Percentiles rank a stretch among this genome's conserved stretches.
Evolutionary conservation across 2,113 vertebrate species (phyloP).

Genomic region (human): GRCh38 chr3:60137001-60137500

Average conservation of each 20-base stretch:
- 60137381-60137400: neutral
- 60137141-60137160: slow-evolving; percentile 83
- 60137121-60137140: slow-evolving; percentile 82
- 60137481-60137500: neutral
- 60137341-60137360: neutral
- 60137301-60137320: slow-evolving; percentile 26
- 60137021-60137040: slow-evolving; percentile 63
- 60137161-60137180: slow-evolving; percentile 79
- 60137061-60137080: slow-evolving; percentile 81
- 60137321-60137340: neutral
- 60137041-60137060: slow-evolving; percentile 76
- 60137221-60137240: slow-evolving; percentile 68
- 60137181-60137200: slow-evolving; percentile 73
- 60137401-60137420: neutral
- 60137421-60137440: neutral
- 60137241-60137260: slow-evolving; percentile 79
- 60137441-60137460: neutral
- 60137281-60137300: slow-evolving; percentile 53
- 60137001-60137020: slow-evolving; percentile 68
- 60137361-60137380: neutral
- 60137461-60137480: neutral
- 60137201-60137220: slow-evolving; percentile 78
- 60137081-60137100: slow-evolving; percentile 80
- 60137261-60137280: slow-evolving; percentile 68
- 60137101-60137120: slow-evolving; percentile 82